A percentile compares a stretch with the other conserved stretches of the same genome.
These are phyloP conservation scores for Choloepus didactylus DNA, from an alignment of 2,797 vertebrate genomes.

Conservation along the genomic window DNA sequence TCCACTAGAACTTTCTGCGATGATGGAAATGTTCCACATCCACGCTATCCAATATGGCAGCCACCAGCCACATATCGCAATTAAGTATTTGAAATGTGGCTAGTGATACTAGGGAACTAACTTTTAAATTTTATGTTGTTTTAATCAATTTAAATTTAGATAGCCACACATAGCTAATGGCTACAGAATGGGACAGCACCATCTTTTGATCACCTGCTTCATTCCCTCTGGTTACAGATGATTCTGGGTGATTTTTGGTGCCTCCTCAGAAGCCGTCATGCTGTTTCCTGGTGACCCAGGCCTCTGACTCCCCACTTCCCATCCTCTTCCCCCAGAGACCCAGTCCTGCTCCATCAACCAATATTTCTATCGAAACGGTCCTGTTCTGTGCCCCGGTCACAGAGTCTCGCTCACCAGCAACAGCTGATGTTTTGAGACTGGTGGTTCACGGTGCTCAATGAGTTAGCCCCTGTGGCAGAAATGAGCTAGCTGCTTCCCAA, in stretches of 20 bases:
- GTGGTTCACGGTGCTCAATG: neutral
- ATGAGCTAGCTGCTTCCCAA: neutral
- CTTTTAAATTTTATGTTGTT: conserved; percentile 19
- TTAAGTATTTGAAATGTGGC: conserved; percentile 9
- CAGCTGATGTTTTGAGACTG: neutral
- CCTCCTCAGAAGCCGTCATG: neutral
- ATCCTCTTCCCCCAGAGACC: neutral
- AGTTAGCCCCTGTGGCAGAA: neutral
- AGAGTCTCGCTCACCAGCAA: neutral
- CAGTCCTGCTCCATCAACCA: neutral
- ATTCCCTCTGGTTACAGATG: neutral
- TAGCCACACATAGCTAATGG: neutral
- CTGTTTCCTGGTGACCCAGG: neutral
- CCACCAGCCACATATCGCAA: neutral
- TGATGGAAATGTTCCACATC: conserved; percentile 20
- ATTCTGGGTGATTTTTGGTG: neutral
- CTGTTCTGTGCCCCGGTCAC: neutral
- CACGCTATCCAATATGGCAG: neutral
- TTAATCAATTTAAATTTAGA: conserved; percentile 46
- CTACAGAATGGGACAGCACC: neutral
- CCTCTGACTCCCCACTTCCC: neutral
- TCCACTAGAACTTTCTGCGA: neutral
- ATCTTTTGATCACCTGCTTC: neutral
- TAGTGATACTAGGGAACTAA: neutral
- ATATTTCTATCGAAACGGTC: neutral